Conservation (phyloP, 2,797 vertebrate species). For the Centroberyx gerrardi region DNA sequence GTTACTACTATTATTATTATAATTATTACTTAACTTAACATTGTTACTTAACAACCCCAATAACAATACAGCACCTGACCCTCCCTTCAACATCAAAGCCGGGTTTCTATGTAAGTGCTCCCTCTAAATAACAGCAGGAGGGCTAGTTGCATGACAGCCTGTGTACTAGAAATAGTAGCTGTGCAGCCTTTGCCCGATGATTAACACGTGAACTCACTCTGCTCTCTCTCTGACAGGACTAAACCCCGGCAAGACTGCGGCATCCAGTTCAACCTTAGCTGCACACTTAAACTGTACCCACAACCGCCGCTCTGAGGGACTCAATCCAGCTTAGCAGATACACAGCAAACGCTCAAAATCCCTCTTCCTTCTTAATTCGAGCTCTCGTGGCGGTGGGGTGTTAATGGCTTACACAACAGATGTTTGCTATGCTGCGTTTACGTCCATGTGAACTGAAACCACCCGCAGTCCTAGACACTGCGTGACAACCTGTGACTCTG, state of each 20-base stretch:
- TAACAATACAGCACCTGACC: no score
- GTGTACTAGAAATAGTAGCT: background rate
- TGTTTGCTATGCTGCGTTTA: constrained; percentile 71
- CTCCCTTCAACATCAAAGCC: background rate
- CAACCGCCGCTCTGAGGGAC: constrained; percentile 55
- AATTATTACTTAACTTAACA: no score
- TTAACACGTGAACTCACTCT: constrained; percentile 2
- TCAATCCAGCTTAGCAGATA: constrained; percentile 73
- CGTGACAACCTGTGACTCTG: constrained; percentile 70
- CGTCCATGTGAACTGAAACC: constrained; percentile 63
- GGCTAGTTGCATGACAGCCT: background rate
- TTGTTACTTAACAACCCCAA: no score
- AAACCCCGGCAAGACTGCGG: constrained; percentile 26
- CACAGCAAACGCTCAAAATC: constrained; percentile 61
- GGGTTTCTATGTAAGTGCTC: background rate
- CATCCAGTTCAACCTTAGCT: constrained; percentile 16
- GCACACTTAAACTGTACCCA: constrained; percentile 48
- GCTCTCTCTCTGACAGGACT: background rate
- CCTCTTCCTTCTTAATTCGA: constrained; percentile 71
- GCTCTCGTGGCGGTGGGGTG: constrained; percentile 70
- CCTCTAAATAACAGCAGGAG: background rate
- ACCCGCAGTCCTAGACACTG: constrained; percentile 63
- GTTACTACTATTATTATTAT: no score
- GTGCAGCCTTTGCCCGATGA: background rate
- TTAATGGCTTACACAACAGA: constrained; percentile 81